A percentile compares a stretch with the other conserved stretches of the same genome.
phyloP scores from a whole-genome alignment of 2,797 vertebrate species.

The Babyrousa celebensis region DNA sequence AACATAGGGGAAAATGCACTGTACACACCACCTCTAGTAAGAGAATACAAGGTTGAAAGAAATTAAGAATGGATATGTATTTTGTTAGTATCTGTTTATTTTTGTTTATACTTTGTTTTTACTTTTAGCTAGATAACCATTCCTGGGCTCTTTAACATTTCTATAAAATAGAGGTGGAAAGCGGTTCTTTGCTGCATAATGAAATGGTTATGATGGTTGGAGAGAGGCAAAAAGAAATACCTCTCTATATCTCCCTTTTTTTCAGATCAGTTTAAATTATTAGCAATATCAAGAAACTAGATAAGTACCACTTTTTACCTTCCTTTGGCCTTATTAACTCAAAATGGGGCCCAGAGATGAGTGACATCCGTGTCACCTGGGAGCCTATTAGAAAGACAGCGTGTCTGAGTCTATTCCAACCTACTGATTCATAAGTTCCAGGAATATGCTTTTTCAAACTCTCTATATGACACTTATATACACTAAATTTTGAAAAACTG shows the following conservation, averaged over 20 bases:
- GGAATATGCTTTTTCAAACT: neutral
- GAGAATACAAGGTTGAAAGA: neutral
- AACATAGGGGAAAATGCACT: neutral
- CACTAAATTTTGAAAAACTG: neutral
- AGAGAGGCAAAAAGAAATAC: neutral
- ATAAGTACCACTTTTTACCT: neutral
- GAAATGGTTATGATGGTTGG: neutral
- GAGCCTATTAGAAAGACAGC: neutral
- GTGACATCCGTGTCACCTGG: neutral
- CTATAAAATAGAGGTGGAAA: neutral
- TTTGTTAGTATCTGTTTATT: neutral
- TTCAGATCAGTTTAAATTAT: conserved; percentile 35
- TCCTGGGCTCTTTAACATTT: neutral
- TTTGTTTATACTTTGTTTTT: conserved; percentile 31
- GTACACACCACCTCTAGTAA: neutral
- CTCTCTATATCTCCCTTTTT: neutral
- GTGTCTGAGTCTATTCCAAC: neutral
- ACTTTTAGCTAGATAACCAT: neutral
- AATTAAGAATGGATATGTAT: neutral
- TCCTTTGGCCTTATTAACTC: neutral
- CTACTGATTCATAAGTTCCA: neutral
- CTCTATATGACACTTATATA: neutral
- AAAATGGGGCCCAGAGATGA: neutral
- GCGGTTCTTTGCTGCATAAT: neutral
- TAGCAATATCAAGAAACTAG: neutral